These are phyloP conservation scores for Calameuta idolon DNA, from an alignment of 2,888 invertebrate genomes.

Conservation along the genomic window DNA sequence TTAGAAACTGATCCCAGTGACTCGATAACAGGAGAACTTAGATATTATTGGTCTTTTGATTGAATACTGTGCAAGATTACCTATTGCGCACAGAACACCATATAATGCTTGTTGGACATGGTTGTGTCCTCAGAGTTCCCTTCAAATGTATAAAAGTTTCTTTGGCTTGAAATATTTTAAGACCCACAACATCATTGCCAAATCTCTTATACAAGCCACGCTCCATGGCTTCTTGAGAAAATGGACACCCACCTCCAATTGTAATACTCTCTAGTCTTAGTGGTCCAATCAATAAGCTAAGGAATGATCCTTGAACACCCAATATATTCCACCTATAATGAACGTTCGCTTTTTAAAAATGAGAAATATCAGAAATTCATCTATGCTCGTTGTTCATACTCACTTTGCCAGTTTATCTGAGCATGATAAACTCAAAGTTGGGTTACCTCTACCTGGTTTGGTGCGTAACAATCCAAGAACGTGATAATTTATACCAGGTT, in stretches of 20 bases:
- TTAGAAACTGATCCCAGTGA: neutral
- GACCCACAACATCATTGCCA: conserved; percentile 32
- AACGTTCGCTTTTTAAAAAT: neutral
- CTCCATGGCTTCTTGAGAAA: conserved; percentile 71
- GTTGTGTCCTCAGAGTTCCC: conserved; percentile 61
- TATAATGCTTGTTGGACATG: conserved; percentile 73
- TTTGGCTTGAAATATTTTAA: conserved; percentile 59
- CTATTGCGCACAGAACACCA: conserved; percentile 70
- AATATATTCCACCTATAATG: conserved; percentile 81
- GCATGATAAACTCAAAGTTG: conserved; percentile 90
- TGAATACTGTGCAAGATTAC: conserved; percentile 42
- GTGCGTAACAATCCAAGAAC: conserved; percentile 79
- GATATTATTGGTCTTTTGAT: neutral
- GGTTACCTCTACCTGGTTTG: conserved; percentile 92
- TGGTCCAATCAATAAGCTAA: conserved; percentile 77
- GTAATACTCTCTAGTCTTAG: conserved; percentile 79
- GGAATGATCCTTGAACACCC: conserved; percentile 86
- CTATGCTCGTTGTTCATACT: conserved; percentile 12
- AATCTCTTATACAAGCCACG: conserved; percentile 69
- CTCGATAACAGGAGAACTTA: neutral
- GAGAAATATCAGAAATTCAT: neutral
- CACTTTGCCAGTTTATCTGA: conserved; percentile 88
- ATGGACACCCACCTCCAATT: conserved; percentile 78
- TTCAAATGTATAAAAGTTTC: conserved; percentile 66
- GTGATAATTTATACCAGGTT: conserved; percentile 75